Evolutionary conservation across 1,140 invertebrate genomes (phyloP).

Genomic region (Papilio polyxenes): DNA sequence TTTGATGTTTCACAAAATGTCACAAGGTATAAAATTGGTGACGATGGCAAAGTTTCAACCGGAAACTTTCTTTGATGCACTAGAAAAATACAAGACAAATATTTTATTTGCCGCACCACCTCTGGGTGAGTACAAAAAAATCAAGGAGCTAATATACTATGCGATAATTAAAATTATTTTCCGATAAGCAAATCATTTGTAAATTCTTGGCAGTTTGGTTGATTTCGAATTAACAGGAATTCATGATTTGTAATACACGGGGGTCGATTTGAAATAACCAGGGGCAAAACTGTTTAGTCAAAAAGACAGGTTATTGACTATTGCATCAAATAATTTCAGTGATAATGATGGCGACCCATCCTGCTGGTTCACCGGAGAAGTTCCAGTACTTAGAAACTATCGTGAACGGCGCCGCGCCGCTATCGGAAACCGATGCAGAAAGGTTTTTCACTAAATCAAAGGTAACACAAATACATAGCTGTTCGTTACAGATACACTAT

Average conservation of each 20-base stretch:
- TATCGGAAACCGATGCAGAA: slow-evolving; percentile 74
- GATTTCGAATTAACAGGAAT: too few species aligned
- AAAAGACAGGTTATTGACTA: background rate
- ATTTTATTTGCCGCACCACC: slow-evolving; percentile 83
- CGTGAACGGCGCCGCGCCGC: slow-evolving; percentile 81
- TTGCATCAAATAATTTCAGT: slow-evolving; percentile 61
- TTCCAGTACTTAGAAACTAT: slow-evolving; percentile 67
- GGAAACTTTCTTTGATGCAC: slow-evolving; percentile 81
- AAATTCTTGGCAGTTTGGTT: too few species aligned
- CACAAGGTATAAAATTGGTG: slow-evolving; percentile 84
- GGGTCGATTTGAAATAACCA: background rate
- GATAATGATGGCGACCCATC: slow-evolving; percentile 78
- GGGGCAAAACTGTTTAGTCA: background rate
- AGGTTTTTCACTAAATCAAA: slow-evolving; percentile 70
- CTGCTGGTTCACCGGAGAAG: slow-evolving; percentile 67
- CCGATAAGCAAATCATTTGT: too few species aligned
- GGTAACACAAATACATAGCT: slow-evolving; percentile 42
- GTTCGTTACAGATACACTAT: too few species aligned
- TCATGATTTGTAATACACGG: too few species aligned
- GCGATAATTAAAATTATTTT: too few species aligned
- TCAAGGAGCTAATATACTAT: background rate
- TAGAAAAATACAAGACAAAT: slow-evolving; percentile 82
- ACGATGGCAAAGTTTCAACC: slow-evolving; percentile 88
- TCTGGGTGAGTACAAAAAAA: slow-evolving; percentile 76
- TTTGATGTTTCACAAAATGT: slow-evolving; percentile 82